Evolutionary conservation across 2,888 invertebrate species (phyloP).

Genomic region (Spodoptera picta): DNA sequence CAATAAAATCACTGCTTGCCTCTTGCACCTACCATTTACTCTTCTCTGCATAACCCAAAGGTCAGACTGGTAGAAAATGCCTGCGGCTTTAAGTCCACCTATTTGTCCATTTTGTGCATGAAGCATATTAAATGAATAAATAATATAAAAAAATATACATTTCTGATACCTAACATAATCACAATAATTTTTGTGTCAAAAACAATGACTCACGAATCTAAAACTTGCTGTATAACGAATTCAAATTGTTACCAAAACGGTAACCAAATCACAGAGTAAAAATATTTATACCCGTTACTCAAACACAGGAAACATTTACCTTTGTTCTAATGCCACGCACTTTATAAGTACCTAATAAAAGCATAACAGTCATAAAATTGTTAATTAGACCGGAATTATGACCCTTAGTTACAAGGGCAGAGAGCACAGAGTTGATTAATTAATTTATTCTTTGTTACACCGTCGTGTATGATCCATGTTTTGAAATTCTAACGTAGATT

Average conservation of each 20-base stretch:
- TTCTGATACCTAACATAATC: no score
- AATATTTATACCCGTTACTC: constrained; percentile 73
- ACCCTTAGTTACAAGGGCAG: constrained; percentile 24
- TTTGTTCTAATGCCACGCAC: constrained; percentile 74
- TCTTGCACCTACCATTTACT: no score
- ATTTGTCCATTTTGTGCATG: no score
- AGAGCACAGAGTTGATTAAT: constrained; percentile 46
- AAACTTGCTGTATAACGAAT: constrained; percentile 42
- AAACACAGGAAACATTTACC: constrained; percentile 77
- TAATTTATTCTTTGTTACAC: constrained; percentile 39
- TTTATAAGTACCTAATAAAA: constrained; percentile 61
- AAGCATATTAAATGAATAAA: no score
- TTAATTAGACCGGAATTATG: constrained; percentile 44
- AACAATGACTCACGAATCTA: constrained; percentile 23
- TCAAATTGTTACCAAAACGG: constrained; percentile 50
- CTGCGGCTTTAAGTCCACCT: no score
- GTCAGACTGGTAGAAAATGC: no score
- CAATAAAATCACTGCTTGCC: no score
- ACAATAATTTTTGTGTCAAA: constrained; percentile 5
- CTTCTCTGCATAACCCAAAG: no score
- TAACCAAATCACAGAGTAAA: constrained; percentile 66
- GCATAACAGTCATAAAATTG: constrained; percentile 44
- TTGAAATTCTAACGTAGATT: constrained; percentile 20
- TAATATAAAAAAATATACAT: no score
- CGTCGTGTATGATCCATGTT: constrained; percentile 29